Conservation (phyloP, 2,113 vertebrate species). For the Clarias batrachus region DNA sequence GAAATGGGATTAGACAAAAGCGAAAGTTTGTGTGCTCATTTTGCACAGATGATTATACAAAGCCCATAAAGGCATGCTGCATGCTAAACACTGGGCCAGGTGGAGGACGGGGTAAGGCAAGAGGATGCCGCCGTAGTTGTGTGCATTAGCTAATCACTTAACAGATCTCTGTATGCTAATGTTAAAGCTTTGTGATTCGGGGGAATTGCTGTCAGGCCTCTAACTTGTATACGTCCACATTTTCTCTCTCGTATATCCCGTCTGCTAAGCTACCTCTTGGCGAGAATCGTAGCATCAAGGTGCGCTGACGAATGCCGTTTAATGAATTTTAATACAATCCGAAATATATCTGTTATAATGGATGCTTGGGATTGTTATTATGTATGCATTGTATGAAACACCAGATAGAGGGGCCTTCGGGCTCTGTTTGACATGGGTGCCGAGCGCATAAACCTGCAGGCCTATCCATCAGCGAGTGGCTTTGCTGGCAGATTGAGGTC, state of each 20-base stretch:
- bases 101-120: not conserved
- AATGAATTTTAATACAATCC: not conserved
- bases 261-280: too few species aligned
- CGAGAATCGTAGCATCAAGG: too few species aligned
- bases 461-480: constrained; percentile 70
- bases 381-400: constrained; percentile 58
- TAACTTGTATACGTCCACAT: not conserved
- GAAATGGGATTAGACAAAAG: not conserved
- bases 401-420: constrained; percentile 66
- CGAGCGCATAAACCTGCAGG: constrained; percentile 65
- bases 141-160: not conserved
- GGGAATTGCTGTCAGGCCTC: not conserved
- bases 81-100: not conserved
- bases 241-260: not conserved
- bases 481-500: constrained; percentile 78
- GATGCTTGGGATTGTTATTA: not conserved
- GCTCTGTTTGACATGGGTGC: constrained; percentile 67
- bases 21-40: not conserved
- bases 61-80: not conserved
- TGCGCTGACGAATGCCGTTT: not conserved
- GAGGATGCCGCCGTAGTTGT: not conserved
- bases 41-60: not conserved
- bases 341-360: not conserved
- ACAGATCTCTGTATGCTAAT: not conserved
- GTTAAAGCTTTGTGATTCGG: not conserved